A percentile compares a stretch with the other conserved stretches of the same genome.
Conservation (phyloP, 2,888 invertebrate genomes). For the Calameuta idolon region DNA sequence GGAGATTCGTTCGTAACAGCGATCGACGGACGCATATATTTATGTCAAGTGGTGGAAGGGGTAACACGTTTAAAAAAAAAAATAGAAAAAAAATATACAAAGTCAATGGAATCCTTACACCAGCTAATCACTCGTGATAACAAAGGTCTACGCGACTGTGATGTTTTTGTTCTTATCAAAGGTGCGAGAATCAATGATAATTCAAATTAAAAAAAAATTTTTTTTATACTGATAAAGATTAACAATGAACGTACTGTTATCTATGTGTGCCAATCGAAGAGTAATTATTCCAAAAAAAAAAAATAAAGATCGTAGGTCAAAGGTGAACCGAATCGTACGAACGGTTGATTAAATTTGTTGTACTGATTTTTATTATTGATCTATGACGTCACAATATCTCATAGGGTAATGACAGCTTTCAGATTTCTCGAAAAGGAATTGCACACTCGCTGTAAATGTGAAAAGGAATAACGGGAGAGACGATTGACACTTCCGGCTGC, state of each 20-base stretch:
- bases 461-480: neutral
- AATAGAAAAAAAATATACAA: conserved; percentile 1
- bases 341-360: neutral
- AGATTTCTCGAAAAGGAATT: neutral
- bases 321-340: neutral
- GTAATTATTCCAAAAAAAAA: too few relatives aligned
- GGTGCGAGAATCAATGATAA: too few relatives aligned
- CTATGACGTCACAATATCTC: neutral
- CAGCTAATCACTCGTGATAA: conserved; percentile 29
- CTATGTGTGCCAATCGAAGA: too few relatives aligned
- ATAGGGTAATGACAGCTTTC: neutral
- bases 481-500: neutral
- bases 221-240: too few relatives aligned
- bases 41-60: neutral
- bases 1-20: too few relatives aligned
- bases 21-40: too few relatives aligned
- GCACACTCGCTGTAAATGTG: neutral
- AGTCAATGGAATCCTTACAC: conserved; percentile 34
- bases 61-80: neutral
- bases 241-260: too few relatives aligned
- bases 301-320: too few relatives aligned
- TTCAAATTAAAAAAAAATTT: too few relatives aligned
- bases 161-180: conserved; percentile 36
- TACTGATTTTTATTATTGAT: neutral
- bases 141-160: conserved; percentile 45